phyloP scores from a whole-genome alignment of 2,113 vertebrate genomes.

The Trichomycterus rosablanca region DNA sequence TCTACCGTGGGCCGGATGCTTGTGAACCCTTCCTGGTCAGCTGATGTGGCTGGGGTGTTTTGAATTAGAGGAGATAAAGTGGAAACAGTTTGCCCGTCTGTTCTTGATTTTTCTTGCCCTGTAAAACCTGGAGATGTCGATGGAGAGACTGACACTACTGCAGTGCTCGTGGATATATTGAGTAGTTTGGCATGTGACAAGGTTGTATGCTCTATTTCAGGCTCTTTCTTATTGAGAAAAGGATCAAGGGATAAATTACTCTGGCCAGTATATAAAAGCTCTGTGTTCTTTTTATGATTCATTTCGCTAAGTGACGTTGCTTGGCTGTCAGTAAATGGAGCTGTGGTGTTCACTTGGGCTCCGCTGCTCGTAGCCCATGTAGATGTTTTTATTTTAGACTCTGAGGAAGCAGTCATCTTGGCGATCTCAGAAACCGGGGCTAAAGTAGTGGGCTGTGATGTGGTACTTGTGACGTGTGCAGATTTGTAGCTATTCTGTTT shows the following conservation, averaged over 20 bases:
- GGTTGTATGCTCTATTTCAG: slow-evolving; percentile 20
- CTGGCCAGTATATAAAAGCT: slow-evolving; percentile 23
- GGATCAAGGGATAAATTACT: slow-evolving; percentile 23
- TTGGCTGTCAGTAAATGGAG: slow-evolving; percentile 52
- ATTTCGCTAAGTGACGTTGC: slow-evolving; percentile 46
- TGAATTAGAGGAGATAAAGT: slow-evolving; percentile 2
- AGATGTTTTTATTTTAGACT: slow-evolving; percentile 47
- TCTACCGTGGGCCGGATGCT: slow-evolving; percentile 30
- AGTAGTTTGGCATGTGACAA: slow-evolving; percentile 14
- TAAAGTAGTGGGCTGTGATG: slow-evolving; percentile 29
- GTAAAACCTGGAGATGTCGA: slow-evolving; percentile 33
- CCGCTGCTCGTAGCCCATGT: slow-evolving; percentile 17
- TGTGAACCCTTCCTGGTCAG: slow-evolving; percentile 30
- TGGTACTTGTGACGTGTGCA: slow-evolving; percentile 21
- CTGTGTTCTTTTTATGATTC: slow-evolving; percentile 51
- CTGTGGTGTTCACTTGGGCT: slow-evolving; percentile 40
- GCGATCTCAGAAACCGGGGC: slow-evolving; percentile 14
- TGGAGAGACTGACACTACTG: slow-evolving; percentile 29
- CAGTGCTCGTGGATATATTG: slow-evolving; percentile 27
- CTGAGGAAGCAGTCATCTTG: background rate
- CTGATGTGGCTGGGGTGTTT: slow-evolving; percentile 10
- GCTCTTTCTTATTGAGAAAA: slow-evolving; percentile 28
- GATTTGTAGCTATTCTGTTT: slow-evolving; percentile 49
- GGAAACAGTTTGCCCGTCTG: slow-evolving; percentile 16
- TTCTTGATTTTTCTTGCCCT: slow-evolving; percentile 17